phyloP scores from a whole-genome alignment of 37 sponge, comb jelly and placozoan species.

The Agelas oroides region DNA sequence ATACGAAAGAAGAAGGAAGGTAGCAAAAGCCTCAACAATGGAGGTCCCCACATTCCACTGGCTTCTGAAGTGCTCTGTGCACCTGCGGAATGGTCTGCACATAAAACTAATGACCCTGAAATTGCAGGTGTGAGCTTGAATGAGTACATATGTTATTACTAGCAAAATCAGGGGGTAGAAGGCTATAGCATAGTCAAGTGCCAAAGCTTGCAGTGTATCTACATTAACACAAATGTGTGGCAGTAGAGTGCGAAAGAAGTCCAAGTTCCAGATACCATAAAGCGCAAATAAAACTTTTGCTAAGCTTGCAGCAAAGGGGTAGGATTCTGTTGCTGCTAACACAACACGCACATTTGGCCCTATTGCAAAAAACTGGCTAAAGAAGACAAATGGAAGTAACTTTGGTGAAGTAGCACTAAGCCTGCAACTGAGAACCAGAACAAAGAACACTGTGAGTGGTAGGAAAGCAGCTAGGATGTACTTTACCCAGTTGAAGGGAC shows the following conservation, averaged over 20 bases:
- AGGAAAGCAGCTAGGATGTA: slow-evolving; percentile 28
- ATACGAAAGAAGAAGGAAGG: slow-evolving; percentile 66
- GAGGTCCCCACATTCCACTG: slow-evolving; percentile 46
- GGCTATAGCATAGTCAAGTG: slow-evolving; percentile 37
- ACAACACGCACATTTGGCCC: slow-evolving; percentile 13
- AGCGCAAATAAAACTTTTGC: neutral
- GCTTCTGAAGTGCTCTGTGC: slow-evolving; percentile 30
- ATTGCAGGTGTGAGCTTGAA: slow-evolving; percentile 10
- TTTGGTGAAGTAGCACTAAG: slow-evolving; percentile 56
- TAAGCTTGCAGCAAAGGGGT: too few species aligned
- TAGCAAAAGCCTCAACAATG: slow-evolving; percentile 48
- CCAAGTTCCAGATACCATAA: slow-evolving; percentile 36
- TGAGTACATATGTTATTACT: slow-evolving; percentile 10
- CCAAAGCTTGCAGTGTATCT: slow-evolving; percentile 3
- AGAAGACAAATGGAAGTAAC: slow-evolving; percentile 59
- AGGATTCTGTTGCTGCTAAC: neutral
- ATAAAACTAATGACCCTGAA: neutral
- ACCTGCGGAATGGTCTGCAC: slow-evolving; percentile 18
- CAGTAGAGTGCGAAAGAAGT: slow-evolving; percentile 14
- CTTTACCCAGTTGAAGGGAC: neutral
- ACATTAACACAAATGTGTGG: slow-evolving; percentile 28
- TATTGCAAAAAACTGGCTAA: slow-evolving; percentile 43
- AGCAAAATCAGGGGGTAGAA: slow-evolving; percentile 31
- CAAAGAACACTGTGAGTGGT: slow-evolving; percentile 62
- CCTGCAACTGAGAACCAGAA: slow-evolving; percentile 57